Evolutionary conservation across 1,140 invertebrate species (phyloP), one percentile per base, ranked within the genome.

Genomic region (Drosophila ficusphila): DNA sequence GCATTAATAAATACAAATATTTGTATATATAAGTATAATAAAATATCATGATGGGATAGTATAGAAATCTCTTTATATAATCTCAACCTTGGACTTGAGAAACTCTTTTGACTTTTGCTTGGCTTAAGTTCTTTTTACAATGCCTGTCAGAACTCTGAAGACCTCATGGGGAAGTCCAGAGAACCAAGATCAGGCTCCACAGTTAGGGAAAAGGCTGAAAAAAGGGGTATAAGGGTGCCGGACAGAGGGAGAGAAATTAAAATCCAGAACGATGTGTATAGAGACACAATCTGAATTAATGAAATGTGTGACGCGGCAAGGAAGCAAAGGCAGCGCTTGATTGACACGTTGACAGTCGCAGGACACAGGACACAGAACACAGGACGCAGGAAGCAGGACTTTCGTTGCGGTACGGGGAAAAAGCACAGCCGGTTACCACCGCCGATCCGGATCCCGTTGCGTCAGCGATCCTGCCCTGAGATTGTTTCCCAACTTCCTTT

Each of bases 281-380:
- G 27, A 41, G 65, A 58, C 53, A 39, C 39, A 68, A 58, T 72
- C 58, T 72, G 47, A 62, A 51, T 71, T 49, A 42, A 71, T 68
- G 54, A 36, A 70, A 47, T 48, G 33, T 68, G 27, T 68, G 49
- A 68, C 51, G 49, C 14, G 23, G 60, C 16, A 44, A 19, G 19
- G 36, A 31, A 39, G 53, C 41, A 21, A 36, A 64, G 34, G 64
- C 36, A 57, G 65, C 68, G 68, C 44, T 70, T 71, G 68, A 71
- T 71, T 71, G 64, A 71, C 68, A 71, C 64, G 68, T 71, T 71
- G 68, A 71, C 68, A 71, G 68, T 70, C 65, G 36, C 68, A 47
- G 60, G 60, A 56, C 36, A 14, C 9, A n/a, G 51, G 4, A 19
- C 16, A n/a, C 18, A 42, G 51, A 25, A 25, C 29, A 21, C 29